These are phyloP conservation scores for Typhlichthys subterraneus DNA, from an alignment of 2,797 vertebrate genomes.

Conservation along the genomic window DNA sequence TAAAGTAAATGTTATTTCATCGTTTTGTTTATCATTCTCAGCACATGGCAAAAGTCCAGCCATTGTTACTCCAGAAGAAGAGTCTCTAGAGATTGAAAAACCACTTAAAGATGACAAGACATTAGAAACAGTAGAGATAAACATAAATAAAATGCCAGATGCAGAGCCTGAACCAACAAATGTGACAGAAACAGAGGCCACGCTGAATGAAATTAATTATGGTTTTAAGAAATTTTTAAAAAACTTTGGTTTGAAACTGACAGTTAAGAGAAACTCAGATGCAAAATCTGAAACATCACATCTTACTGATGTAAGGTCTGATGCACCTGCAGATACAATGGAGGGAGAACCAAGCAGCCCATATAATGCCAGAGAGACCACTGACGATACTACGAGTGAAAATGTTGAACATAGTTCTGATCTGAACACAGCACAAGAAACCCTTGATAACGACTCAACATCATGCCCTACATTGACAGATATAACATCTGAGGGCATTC, in stretches of 20 bases:
- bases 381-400: constrained; percentile 41
- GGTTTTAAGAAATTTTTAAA: constrained; percentile 90
- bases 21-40: constrained; percentile 57
- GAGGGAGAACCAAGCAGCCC: constrained; percentile 54
- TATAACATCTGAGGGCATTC: constrained; percentile 35
- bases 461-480: constrained; percentile 54
- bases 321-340: constrained; percentile 73
- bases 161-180: constrained; percentile 58
- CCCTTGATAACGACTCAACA: constrained; percentile 50
- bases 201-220: constrained; percentile 80
- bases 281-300: constrained; percentile 69
- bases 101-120: constrained; percentile 53
- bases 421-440: constrained; percentile 50
- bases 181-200: constrained; percentile 69
- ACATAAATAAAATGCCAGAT: constrained; percentile 57
- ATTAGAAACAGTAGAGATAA: constrained; percentile 56
- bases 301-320: constrained; percentile 46
- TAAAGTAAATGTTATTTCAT: neutral
- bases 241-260: constrained; percentile 90
- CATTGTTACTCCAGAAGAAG: constrained; percentile 70
- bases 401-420: constrained; percentile 52
- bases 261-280: constrained; percentile 84
- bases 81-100: constrained; percentile 63
- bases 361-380: constrained; percentile 31
- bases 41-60: constrained; percentile 76